A percentile compares a stretch with the other conserved stretches of the same genome.
phyloP scores from a whole-genome alignment of 2,888 invertebrate genomes.

The Idaea dimidiata region DNA sequence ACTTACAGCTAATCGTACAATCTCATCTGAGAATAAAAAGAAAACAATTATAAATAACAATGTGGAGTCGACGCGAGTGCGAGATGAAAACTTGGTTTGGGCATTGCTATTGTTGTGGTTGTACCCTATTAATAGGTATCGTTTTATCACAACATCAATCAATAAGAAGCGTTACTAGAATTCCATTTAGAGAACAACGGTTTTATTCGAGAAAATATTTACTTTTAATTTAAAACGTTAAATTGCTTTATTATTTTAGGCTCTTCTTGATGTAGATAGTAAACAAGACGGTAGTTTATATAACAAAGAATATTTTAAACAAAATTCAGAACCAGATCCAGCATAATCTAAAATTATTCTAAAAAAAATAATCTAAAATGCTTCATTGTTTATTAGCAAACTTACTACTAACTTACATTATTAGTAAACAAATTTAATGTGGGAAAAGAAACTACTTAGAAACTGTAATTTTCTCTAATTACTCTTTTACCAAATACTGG shows the following conservation, averaged over 20 bases:
- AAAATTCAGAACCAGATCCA: no score
- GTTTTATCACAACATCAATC: slow-evolving; percentile 69
- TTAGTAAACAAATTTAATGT: background rate
- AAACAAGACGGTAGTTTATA: background rate
- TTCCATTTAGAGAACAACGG: slow-evolving; percentile 63
- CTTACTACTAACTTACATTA: no score
- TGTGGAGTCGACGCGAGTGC: slow-evolving; percentile 46
- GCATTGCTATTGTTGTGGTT: slow-evolving; percentile 58
- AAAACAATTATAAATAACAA: slow-evolving; percentile 65
- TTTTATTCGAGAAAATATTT: slow-evolving; percentile 48
- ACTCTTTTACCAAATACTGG: background rate
- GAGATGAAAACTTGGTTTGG: slow-evolving; percentile 60
- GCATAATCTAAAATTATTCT: no score
- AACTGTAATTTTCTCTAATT: background rate
- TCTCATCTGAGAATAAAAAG: slow-evolving; percentile 53
- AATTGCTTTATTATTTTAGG: slow-evolving; percentile 1
- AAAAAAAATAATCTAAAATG: no score
- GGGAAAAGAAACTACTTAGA: background rate
- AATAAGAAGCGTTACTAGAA: slow-evolving; percentile 61
- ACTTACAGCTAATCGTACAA: slow-evolving; percentile 52
- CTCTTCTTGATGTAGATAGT: background rate
- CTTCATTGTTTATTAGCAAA: no score
- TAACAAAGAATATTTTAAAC: background rate
- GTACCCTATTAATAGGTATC: slow-evolving; percentile 59
- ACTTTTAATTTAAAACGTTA: slow-evolving; percentile 16